Conservation (phyloP, 2,113 vertebrate species). For the Prunella fulvescens region DNA sequence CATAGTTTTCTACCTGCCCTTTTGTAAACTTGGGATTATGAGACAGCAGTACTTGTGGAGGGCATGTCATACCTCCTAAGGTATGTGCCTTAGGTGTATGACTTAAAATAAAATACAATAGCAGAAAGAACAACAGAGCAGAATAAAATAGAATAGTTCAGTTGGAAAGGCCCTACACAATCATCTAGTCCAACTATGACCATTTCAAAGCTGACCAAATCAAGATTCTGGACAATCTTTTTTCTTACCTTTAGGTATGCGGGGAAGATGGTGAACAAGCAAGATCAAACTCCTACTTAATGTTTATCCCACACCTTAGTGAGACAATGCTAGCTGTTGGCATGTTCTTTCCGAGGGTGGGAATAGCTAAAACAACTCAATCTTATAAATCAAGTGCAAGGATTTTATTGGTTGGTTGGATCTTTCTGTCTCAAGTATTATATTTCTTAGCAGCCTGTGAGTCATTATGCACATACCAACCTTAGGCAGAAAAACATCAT, state of each 20-base stretch:
- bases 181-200: neutral
- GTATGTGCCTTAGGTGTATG: neutral
- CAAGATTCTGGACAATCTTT: neutral
- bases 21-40: neutral
- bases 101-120: neutral
- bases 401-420: neutral
- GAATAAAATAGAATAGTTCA: neutral
- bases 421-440: neutral
- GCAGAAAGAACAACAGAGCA: neutral
- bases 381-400: neutral
- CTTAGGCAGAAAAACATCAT: neutral
- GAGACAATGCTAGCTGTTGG: neutral
- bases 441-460: neutral
- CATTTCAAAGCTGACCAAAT: neutral
- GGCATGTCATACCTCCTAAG: neutral
- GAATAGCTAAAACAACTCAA: neutral
- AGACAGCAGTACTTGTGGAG: neutral
- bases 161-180: fast-evolving
- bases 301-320: neutral
- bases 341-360: fast-evolving
- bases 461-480: neutral
- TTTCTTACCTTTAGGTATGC: neutral
- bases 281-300: neutral
- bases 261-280: neutral
- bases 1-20: neutral